Evolutionary conservation across 1,140 invertebrate species (phyloP).

Genomic region (Drosophila persimilis): DNA sequence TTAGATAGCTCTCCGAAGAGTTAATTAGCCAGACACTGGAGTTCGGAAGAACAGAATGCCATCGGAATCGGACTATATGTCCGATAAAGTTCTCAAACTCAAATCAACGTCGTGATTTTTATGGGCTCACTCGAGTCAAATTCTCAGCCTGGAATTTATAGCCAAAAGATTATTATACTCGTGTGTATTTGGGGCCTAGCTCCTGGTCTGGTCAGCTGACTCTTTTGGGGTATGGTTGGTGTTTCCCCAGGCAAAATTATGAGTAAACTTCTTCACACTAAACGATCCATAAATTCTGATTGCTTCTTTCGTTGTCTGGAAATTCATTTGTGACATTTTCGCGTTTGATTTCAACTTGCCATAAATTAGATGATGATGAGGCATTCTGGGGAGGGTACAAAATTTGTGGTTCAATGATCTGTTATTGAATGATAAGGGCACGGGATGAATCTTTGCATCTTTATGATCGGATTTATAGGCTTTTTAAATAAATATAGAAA

Average conservation of each 20-base stretch:
- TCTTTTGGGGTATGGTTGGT: conserved; percentile 1
- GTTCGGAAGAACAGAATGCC: conserved; percentile 5
- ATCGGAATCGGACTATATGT: conserved; percentile 7
- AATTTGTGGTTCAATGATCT: background rate
- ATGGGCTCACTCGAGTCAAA: conserved; percentile 58
- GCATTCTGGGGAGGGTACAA: background rate
- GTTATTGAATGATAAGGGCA: background rate
- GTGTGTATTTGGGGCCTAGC: background rate
- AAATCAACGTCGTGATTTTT: conserved; percentile 69
- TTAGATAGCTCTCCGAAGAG: conserved; percentile 13
- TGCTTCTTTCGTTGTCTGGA: conserved; percentile 26
- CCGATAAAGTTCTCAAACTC: conserved; percentile 45
- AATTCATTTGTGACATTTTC: conserved; percentile 33
- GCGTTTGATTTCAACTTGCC: conserved; percentile 25
- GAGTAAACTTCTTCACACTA: background rate
- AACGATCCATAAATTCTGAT: conserved; percentile 30
- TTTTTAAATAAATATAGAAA: too few relatives aligned
- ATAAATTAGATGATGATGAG: conserved; percentile 23
- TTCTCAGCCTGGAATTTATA: conserved; percentile 48
- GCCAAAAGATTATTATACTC: conserved; percentile 54
- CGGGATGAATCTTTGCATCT: background rate
- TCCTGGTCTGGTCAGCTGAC: conserved; percentile 62
- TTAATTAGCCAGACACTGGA: conserved; percentile 21
- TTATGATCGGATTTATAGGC: background rate
- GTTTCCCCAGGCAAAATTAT: conserved; percentile 39